Percentiles rank a stretch among this genome's conserved stretches.
Evolutionary conservation across 2,888 invertebrate species (phyloP).

Genomic region (Lycia hirtaria): DNA sequence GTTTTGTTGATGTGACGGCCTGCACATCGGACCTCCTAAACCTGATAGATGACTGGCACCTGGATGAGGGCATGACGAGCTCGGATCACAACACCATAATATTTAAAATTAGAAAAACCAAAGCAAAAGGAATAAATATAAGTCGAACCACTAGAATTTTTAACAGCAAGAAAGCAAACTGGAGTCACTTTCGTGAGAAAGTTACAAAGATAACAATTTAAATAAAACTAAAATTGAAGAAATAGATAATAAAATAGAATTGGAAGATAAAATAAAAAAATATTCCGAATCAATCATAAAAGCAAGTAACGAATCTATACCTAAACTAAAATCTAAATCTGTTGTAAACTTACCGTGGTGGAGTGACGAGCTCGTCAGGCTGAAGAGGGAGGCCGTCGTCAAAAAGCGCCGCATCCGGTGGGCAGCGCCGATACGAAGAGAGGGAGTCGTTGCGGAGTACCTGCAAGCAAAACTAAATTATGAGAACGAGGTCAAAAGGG

Average conservation of each 20-base stretch:
- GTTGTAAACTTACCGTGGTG: too few species aligned
- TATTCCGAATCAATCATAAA: constrained; percentile 14
- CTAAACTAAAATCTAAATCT: constrained; percentile 10
- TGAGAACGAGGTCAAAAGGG: too few species aligned
- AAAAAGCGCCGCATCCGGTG: too few species aligned
- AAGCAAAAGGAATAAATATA: not conserved
- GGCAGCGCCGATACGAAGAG: too few species aligned
- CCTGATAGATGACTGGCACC: constrained; percentile 3
- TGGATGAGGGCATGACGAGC: not conserved
- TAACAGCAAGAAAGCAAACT: constrained; percentile 39
- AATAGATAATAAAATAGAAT: not conserved
- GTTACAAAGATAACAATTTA: not conserved
- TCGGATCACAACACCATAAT: constrained; percentile 5
- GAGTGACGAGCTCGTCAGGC: too few species aligned
- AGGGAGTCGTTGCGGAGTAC: too few species aligned
- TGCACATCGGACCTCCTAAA: not conserved
- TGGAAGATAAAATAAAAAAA: not conserved
- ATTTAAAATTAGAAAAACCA: not conserved
- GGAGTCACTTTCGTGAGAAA: constrained; percentile 37
- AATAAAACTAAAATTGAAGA: not conserved
- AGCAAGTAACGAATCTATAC: constrained; percentile 23
- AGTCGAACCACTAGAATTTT: constrained; percentile 30
- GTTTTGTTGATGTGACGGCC: constrained; percentile 29
- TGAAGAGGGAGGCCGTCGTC: too few species aligned
- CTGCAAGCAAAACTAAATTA: too few species aligned